Evolutionary conservation across 2,113 vertebrate genomes (phyloP), one percentile per base, ranked within the genome.

Genomic region (Anoura caudifer): DNA sequence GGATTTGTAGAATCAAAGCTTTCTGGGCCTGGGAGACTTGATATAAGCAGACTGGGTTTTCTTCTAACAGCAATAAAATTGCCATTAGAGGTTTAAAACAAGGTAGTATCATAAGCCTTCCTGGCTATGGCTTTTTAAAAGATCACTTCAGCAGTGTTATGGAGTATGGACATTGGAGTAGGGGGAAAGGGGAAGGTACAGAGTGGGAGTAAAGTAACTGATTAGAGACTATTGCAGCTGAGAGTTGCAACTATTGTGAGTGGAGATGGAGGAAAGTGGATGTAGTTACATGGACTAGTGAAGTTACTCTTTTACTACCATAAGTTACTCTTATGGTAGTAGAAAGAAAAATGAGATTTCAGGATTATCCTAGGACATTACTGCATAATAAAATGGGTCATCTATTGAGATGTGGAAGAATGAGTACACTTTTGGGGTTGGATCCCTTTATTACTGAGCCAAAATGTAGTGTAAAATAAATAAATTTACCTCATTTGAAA

Each of bases 161-260:
- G 36, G 19, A 41, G 33, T 86, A 6, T n/a, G 26, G 28, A 15
- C 22, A 26, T 41, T 13, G 6, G 9, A 4, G 12, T 3, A 59
- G 9, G 22, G 12, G 2, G n/a, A 1, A 2, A 19, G 17, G 19
- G 16, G 41, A 17, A 75, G 11, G 4, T 7, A 22, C 2, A 70
- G 12, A 69, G 14, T 28, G 45, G 26, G 10, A 19, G 26, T 22
- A n/a, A 33, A 76, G 17, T 50, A 8, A 81, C 24, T 36, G 69
- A 7, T 52, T 19, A 24, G 41, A 75, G 17, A 88, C n/a, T 56
- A 73, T 43, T 20, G 50, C 4, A 33, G 16, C 17, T 69, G 59
- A 43, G 36, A 70, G n/a, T n/a, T n/a, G n/a, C n/a, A n/a, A n/a
- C n/a, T n/a, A 36, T 31, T 16, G 13, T 7, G 26, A 16, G 41